Conservation (phyloP, 2,797 vertebrate species). For the Urosaurus nigricauda region DNA sequence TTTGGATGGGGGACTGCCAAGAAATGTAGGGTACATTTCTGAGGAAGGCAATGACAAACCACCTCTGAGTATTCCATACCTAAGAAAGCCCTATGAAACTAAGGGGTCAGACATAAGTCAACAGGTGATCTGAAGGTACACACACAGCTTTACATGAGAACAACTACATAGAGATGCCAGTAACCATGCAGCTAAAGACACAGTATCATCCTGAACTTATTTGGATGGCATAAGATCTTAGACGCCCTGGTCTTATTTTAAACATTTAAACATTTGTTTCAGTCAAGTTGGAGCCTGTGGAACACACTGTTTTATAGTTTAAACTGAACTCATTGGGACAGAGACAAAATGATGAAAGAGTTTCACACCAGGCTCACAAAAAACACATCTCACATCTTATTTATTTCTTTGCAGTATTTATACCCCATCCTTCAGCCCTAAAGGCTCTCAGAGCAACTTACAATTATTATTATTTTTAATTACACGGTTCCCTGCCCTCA, state of each 20-base stretch:
- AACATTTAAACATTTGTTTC: not conserved
- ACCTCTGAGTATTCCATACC: no score
- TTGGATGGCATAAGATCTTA: not conserved
- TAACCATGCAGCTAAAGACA: not conserved
- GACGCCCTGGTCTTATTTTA: not conserved
- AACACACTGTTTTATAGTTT: not conserved
- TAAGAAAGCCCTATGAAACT: no score
- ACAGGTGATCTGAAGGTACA: no score
- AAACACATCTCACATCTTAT: conserved; percentile 36
- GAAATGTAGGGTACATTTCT: no score
- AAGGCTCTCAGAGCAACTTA: no score
- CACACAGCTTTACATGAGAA: not conserved
- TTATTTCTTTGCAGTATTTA: no score
- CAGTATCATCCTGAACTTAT: not conserved
- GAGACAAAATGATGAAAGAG: not conserved
- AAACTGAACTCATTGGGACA: not conserved
- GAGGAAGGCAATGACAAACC: no score
- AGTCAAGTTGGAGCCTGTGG: not conserved
- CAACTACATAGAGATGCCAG: not conserved
- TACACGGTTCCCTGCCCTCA: no score
- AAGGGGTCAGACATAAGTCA: no score
- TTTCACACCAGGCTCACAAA: conserved; percentile 37
- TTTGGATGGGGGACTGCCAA: no score
- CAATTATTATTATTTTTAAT: no score
- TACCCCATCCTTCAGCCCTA: no score